Base-by-base conservation (phyloP, 2,797 vertebrate genomes). In the Hippoglossus hippoglossus region DNA sequence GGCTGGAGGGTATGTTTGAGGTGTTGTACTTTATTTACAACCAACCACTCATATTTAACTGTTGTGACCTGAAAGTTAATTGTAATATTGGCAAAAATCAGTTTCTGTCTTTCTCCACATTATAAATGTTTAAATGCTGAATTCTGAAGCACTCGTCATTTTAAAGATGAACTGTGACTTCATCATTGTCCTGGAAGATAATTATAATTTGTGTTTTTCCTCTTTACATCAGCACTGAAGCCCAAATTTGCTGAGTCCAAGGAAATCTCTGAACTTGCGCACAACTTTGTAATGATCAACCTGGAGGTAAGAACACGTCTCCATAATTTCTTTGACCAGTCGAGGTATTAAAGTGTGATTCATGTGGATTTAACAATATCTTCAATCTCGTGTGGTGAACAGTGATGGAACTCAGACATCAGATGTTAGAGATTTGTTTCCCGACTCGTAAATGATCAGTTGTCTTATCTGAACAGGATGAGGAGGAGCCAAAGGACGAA, bases 241-340 rank as follows among this genome's bases (percentile, higher is more conserved):
- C 98, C 98, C 59, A 99, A 98, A 90, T 99, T 99, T 89, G 95
- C 98, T 2, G 97, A 97, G 72, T 99, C 98, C 72, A 97, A 97
- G 92, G 98, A 99, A 89, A 98, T 99, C 87, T 96, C 97, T 63
- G 98, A 99, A 84, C 94, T 99, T 69, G 95, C 97, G 5, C 98
- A 99, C 94, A 99, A 98, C 95, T 99, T 99, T 89, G 88, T 99
- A 62, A 99, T 99, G 98, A 94, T 99, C 75, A 99, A 99, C 91
- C 83, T 99, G 79, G 97, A 99, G 96, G 98, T 98, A 88, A 94
- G 95, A 9, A 39, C 0, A 13, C 0, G 11, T 31, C 7, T 31
- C 28, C 28, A 31, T 31, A 8, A 31, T 31, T 8, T 31, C 7
- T 31, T 31, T 31, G 7, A 31, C 28, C 28, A 8, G 7, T 31